A percentile compares a stretch with the other conserved stretches of the same genome.
Evolutionary conservation across 2,888 invertebrate genomes (phyloP).

Genomic region (Diogma glabrata): DNA sequence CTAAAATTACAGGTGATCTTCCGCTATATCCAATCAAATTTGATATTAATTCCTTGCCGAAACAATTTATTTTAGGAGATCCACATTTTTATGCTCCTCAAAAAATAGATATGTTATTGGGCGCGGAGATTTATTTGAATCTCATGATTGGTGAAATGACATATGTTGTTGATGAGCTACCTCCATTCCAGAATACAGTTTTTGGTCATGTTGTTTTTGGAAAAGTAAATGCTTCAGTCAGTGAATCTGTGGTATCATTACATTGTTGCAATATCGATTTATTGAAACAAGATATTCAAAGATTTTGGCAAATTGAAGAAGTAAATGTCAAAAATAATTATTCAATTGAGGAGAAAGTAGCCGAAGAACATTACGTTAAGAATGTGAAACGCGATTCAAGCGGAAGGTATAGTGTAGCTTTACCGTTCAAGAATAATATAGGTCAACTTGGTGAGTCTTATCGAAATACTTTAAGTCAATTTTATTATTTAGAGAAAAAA

Average conservation of each 20-base stretch:
- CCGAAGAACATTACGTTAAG: background rate
- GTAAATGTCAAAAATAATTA: background rate
- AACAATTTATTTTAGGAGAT: background rate
- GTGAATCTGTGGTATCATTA: background rate
- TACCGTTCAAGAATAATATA: background rate
- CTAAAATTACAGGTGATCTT: background rate
- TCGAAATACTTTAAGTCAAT: background rate
- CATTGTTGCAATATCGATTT: background rate
- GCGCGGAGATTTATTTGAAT: background rate
- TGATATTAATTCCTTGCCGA: background rate
- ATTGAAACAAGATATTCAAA: background rate
- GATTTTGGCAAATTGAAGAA: background rate
- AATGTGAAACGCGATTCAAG: background rate
- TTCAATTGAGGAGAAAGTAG: background rate
- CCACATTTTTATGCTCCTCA: background rate
- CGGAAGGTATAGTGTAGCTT: background rate
- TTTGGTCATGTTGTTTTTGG: background rate
- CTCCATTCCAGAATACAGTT: background rate
- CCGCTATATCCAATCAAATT: background rate
- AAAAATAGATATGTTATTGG: background rate
- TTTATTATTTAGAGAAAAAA: background rate
- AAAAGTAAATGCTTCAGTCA: background rate
- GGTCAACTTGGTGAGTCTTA: background rate
- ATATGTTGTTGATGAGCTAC: background rate
- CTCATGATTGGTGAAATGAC: background rate